A percentile compares a stretch with the other conserved stretches of the same genome.
Evolutionary conservation across 2,888 invertebrate species (phyloP).

Genomic region (Dusona sp.): DNA sequence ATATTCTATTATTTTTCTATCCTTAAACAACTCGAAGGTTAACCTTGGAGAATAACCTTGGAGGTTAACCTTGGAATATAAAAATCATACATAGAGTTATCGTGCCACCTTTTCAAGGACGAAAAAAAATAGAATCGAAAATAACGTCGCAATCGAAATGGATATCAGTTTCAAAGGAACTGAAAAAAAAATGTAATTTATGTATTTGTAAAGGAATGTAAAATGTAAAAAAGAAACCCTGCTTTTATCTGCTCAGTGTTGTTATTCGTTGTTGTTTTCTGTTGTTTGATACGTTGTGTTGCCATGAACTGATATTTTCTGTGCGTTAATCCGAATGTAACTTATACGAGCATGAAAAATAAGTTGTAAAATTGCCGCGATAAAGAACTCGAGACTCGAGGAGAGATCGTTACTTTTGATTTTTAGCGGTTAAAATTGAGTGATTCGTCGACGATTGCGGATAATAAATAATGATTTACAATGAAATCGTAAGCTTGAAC

Average conservation of each 20-base stretch:
- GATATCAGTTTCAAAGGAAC: neutral
- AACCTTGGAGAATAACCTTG: too few relatives aligned
- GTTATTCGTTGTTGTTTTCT: constrained; percentile 36
- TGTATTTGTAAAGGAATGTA: too few relatives aligned
- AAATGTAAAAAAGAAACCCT: constrained; percentile 3
- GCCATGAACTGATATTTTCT: neutral
- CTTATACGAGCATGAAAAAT: constrained; percentile 7
- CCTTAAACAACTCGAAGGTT: too few relatives aligned
- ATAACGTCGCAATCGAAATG: neutral
- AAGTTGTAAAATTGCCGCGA: constrained; percentile 15
- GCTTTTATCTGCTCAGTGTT: constrained; percentile 31
- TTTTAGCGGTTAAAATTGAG: neutral
- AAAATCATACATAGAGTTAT: too few relatives aligned
- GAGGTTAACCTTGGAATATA: too few relatives aligned
- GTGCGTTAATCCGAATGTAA: constrained; percentile 13
- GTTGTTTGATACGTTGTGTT: constrained; percentile 5
- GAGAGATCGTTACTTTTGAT: neutral
- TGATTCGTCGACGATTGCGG: constrained; percentile 2
- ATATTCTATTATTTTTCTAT: too few relatives aligned
- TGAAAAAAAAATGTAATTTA: neutral
- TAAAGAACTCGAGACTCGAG: constrained; percentile 19
- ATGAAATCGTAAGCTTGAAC: neutral
- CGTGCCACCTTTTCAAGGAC: too few relatives aligned
- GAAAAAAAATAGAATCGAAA: neutral
- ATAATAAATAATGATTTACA: constrained; percentile 12